phyloP scores from a whole-genome alignment of 1,140 invertebrate species.

The Pseudomyrmex flavicornis region DNA sequence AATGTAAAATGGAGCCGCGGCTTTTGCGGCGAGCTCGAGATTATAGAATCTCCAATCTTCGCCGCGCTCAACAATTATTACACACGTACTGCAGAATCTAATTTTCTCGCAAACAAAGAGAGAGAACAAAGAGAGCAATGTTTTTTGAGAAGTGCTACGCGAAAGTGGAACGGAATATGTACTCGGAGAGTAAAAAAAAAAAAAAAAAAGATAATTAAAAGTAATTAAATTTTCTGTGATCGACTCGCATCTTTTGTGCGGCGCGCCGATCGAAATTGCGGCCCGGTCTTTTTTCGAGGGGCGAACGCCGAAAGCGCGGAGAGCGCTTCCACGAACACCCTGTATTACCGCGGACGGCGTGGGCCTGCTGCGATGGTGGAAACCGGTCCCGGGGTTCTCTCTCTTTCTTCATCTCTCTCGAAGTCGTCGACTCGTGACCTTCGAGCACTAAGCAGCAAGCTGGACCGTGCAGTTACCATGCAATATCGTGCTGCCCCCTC shows the following conservation, averaged over 20 bases:
- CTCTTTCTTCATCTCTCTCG: conserved; percentile 68
- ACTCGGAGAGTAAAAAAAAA: no score
- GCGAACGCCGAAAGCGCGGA: conserved; percentile 51
- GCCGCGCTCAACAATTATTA: not conserved
- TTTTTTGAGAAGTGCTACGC: no score
- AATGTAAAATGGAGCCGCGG: conserved; percentile 10
- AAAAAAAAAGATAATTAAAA: not conserved
- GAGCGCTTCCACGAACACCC: conserved; percentile 68
- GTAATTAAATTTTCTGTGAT: not conserved
- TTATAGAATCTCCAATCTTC: conserved; percentile 28
- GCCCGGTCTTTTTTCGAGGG: not conserved
- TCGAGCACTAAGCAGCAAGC: conserved; percentile 78
- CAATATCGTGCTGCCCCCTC: conserved; percentile 73
- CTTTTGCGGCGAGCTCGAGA: conserved; percentile 2
- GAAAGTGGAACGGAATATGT: no score
- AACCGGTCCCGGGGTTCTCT: conserved; percentile 81
- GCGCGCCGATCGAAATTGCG: not conserved
- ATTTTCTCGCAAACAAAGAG: not conserved
- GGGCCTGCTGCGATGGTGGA: conserved; percentile 65
- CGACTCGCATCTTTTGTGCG: not conserved
- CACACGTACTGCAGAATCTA: not conserved
- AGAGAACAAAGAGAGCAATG: no score
- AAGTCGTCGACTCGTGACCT: conserved; percentile 85
- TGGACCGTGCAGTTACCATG: conserved; percentile 76
- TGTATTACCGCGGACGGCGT: conserved; percentile 73